Evolutionary conservation across 2,888 invertebrate species (phyloP), one percentile per base, ranked within the genome.

Genomic region (Melanophora roralis): DNA sequence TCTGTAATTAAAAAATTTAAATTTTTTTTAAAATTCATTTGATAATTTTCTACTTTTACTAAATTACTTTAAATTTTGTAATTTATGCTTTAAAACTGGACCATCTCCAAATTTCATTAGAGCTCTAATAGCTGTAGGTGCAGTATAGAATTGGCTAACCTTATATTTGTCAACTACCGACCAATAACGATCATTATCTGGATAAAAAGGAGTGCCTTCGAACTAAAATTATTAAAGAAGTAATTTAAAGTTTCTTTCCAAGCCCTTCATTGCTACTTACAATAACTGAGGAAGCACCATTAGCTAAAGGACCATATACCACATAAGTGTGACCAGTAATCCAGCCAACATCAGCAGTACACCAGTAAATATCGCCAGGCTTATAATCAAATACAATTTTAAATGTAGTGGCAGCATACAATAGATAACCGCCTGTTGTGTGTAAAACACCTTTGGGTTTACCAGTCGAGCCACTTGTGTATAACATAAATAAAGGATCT

Each of bases 401-500:
- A 90, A 98, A 98, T 0, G 98, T 97, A 1, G 97, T 95, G 0
- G 97, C 95, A 0, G 96, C 95, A 88, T 99, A 99, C 72, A 98
- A 87, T 91, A 99, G 92, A 91, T 98, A 99, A 0, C 99, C 99
- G 0, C 94, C 98, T 0, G 96, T 95, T 0, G 98, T 97, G 90
- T 99, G 99, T 34, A 98, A 90, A 4, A 99, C 98, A 16, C 99
- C 99, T 89, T 99, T 99, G 0, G 99, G 99, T 89, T 98, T 98
- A 21, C 99, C 99, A 1, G 99, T 99, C 0, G 98, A 98, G 89
- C 93, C 90, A 87, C 98, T 98, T 0, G 98, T 99, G 89, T 99
- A 99, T 19, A 99, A 92, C 94, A 99, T 97, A 88, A 99, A 99
- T 7, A 99, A 91, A 0, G 98, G 98, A 91, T 99, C 98, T 89